These are phyloP conservation scores for Hoplostethus atlanticus DNA, from an alignment of 2,797 vertebrate genomes.

Conservation along the genomic window DNA sequence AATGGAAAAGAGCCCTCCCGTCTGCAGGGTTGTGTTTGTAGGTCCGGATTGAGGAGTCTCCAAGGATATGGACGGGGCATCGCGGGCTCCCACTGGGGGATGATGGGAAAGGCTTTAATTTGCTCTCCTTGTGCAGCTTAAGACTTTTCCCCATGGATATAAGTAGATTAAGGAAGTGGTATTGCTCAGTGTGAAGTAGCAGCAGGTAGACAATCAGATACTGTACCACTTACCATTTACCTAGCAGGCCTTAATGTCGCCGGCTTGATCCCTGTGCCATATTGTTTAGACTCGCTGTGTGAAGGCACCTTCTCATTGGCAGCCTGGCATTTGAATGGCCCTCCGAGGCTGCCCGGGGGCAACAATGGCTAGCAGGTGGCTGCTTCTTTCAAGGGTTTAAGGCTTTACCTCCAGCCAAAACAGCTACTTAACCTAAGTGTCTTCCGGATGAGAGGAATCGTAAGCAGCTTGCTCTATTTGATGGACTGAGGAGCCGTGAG, in stretches of 20 bases:
- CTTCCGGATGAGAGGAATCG: constrained; percentile 63
- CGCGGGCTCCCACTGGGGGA: constrained; percentile 50
- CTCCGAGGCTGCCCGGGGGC: constrained; percentile 41
- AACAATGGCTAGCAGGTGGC: constrained; percentile 68
- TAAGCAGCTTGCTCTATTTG: constrained; percentile 62
- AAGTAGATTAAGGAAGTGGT: constrained; percentile 73
- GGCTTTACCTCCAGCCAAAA: constrained; percentile 68
- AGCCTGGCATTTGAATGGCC: constrained; percentile 48
- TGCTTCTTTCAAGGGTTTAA: constrained; percentile 69
- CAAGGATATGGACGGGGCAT: constrained; percentile 47
- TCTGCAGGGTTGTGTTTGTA: constrained; percentile 17
- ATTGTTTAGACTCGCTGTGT: constrained; percentile 59
- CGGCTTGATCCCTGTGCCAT: constrained; percentile 57
- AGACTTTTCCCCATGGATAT: constrained; percentile 56
- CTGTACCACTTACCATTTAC: constrained; percentile 67
- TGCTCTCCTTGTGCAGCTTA: constrained; percentile 66
- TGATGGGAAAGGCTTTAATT: constrained; percentile 72
- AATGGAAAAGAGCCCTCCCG: constrained; percentile 18
- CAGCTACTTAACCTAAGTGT: constrained; percentile 74
- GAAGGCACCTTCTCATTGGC: constrained; percentile 39
- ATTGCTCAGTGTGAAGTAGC: constrained; percentile 69
- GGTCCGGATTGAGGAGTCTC: constrained; percentile 42
- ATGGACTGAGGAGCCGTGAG: constrained; percentile 48
- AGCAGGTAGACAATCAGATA: constrained; percentile 80
- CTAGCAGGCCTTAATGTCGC: constrained; percentile 64